A percentile compares a stretch with the other conserved stretches of the same genome.
These are phyloP conservation scores for Phrynocephalus forsythii DNA, from an alignment of 2,797 vertebrate species.

Conservation along the genomic window DNA sequence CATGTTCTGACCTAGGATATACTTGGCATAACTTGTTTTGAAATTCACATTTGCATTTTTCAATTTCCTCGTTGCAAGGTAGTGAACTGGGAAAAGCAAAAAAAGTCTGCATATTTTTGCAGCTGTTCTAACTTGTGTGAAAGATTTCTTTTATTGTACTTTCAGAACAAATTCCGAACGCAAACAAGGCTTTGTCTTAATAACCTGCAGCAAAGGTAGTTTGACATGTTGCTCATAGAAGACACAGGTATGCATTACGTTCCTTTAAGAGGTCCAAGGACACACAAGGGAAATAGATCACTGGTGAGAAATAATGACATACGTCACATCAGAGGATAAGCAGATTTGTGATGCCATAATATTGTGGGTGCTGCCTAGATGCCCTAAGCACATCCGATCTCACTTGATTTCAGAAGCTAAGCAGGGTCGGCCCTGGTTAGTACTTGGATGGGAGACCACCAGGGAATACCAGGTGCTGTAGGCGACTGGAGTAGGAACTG, in stretches of 20 bases:
- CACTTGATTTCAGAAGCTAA: no score
- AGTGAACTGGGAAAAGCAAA: not conserved
- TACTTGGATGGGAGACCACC: no score
- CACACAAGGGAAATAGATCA: not conserved
- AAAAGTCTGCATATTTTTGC: not conserved
- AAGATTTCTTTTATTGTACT: slow-evolving; percentile 11
- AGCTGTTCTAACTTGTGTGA: slow-evolving; percentile 10
- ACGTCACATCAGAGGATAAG: not conserved
- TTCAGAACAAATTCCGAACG: slow-evolving; percentile 8
- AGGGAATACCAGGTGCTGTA: no score
- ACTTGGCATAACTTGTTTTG: not conserved
- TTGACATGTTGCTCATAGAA: not conserved
- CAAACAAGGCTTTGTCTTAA: not conserved
- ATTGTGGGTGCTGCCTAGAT: no score
- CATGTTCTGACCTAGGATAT: not conserved
- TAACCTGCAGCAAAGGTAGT: not conserved
- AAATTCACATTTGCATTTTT: not conserved
- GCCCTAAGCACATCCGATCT: no score
- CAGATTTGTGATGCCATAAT: not conserved
- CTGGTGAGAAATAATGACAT: not conserved
- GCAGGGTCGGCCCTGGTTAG: no score
- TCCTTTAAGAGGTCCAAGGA: not conserved
- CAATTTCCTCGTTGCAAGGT: not conserved
- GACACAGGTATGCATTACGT: not conserved
- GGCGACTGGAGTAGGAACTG: no score